Base-by-base conservation (phyloP, 2,797 vertebrate species). In the Argentina silus region DNA sequence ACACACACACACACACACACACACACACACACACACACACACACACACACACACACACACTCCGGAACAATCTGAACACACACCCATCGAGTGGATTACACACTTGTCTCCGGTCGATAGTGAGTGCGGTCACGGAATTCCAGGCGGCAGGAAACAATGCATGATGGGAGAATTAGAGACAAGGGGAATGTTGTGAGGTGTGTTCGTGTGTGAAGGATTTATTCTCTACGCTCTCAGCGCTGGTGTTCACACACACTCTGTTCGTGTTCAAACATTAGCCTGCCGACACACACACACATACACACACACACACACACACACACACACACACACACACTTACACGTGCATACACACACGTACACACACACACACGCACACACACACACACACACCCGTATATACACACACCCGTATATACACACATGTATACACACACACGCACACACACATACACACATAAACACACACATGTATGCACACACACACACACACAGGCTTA, bases 1-100 rank as follows among this genome's bases (percentile, higher is more conserved):
- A 6, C 12, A 51, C 4, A 17, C 70, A 73, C 69, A 74, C 81
- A 59, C 60, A 55, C 67, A 84, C 43, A 51, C 76, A 79, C 81
- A 69, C 17, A 59, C 21, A 17, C 17, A 51, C 4, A 17, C 51
- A 42, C 43, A 55, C 47, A 14, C 6, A 42, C 43, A 43, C 45
- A 42, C 27, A 15, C 36, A 3, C 60, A 42, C 36, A 62, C 60
- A 62, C 14, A 14, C 43, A 44, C 42, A 9, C 36, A 36, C 51
- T 27, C 2, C 12, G 17, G 47, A 27, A 67, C 36, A 14, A 17
- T 42, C 60, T 15, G 12, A 43, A 62, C 11, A 43, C 19, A 57
- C 55, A 57, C 56, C 47, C 57, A 23, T 10, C 17, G 79, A 85
- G 76, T 66, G 90, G 88, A 89, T 90, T 89, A 89, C 83, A 81